Evolutionary conservation across 2,113 vertebrate species (phyloP), one percentile per base, ranked within the genome.

Genomic region (Anser brachyrhynchus): DNA sequence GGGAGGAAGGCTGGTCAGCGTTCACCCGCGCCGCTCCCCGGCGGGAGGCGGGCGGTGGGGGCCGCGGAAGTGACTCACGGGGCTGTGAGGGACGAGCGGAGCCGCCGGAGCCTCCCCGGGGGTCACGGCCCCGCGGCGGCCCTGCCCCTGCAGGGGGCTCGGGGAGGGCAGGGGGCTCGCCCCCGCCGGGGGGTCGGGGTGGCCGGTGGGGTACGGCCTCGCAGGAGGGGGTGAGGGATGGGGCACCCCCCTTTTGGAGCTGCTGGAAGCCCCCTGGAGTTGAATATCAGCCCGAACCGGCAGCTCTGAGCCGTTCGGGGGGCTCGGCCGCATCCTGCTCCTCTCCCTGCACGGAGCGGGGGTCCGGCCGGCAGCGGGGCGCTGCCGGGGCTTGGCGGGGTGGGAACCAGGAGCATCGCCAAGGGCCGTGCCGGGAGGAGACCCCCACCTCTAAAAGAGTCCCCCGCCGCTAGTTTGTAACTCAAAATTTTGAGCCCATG

Each of bases 101-200:
- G 49, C 55, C 6, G 6, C 6, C 2, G 0, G 37, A 92, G 54
- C 59, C 11, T 52, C 49, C 33, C 1, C 2, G 0, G 20, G 31
- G 8, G 4, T 19, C 49, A 70, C 49, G 64, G 41, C 43, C 41
- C 1, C 1, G 29, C 70, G 2, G 1, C 0, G 6, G 14, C 43
- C 20, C 2, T 59, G 35, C 23, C 31, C n/a, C 14, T 23, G 57
- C 35, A 26, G 61, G 58, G 62, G 25, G 49, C 49, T 51, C 22
- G 22, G 49, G 46, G 46, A 4, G 46, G 19, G 49, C 35, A 25
- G 61, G 58, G 62, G 23, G 49, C 49, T 51, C 49, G 49, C 10
- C 64, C 37, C 64, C 17, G 9, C 37, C 52, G 20, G 0, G 1
- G 25, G 44, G 33, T 16, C 11, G 18, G 6, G 76, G n/a, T 33